Evolutionary conservation across 2,888 invertebrate genomes (phyloP), one percentile per base, ranked within the genome.

Genomic region (Mimachlamys varia): DNA sequence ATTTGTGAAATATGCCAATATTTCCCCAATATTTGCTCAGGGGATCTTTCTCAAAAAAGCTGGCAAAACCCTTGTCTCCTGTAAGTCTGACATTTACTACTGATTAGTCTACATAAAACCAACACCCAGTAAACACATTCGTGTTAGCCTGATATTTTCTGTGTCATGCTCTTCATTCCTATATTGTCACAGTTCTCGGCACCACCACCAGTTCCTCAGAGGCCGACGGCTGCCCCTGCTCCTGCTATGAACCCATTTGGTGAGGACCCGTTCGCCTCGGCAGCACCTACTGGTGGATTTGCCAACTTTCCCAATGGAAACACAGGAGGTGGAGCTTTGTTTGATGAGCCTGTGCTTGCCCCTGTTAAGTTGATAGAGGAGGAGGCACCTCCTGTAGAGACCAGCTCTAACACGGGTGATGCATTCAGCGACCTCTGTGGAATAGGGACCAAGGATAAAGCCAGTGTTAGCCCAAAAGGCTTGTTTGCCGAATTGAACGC

Each of bases 351-450:
- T 22, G 90, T 94, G 19, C 76, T 93, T 27, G 90, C 90, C n/a
- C 93, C 94, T 88, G 92, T 90, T 44, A 92, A 89, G 90, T 89
- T 90, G 90, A 92, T 91, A 33, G 89, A 87, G 0, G 92, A 92
- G 38, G 90, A 90, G 7, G 88, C 89, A 22, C 91, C 91, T 27
- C 87, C 89, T 12, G 89, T 58, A 44, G 89, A 91, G 55, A 76
- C 88, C 17, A 87, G 58, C 5, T 15, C 90, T n/a, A 44, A 90
- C 49, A 90, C 88, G 38, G 91, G 90, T 76, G 94, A 94, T 92
- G 93, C 92, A 4, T 95, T 95, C 91, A 94, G 93, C 62, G 95
- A 94, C 92, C 93, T 95, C 27, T 92, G 94, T 44, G 91, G 92
- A 89, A 94, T 95, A 44, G 94, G 93, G 19, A 87, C 91, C 38